These are phyloP conservation scores for Sylvilagus bachmani DNA, from an alignment of 2,113 vertebrate genomes.

Conservation along the genomic window DNA sequence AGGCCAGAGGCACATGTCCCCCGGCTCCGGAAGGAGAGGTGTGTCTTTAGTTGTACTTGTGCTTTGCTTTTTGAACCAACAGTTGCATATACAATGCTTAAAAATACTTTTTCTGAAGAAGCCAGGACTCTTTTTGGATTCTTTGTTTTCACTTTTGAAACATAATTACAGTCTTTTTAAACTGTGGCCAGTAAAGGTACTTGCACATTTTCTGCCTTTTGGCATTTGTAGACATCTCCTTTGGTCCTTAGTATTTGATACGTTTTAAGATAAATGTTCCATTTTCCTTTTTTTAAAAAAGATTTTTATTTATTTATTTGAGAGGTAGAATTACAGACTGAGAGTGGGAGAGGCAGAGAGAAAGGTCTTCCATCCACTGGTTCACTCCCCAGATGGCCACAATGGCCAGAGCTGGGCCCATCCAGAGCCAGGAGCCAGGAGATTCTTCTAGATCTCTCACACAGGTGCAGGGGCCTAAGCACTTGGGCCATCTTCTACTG, in stretches of 20 bases:
- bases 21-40: not conserved
- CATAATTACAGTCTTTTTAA: slow-evolving; percentile 1
- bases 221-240: not conserved
- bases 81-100: not conserved
- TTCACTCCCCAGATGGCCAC: too few relatives aligned
- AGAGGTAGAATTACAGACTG: too few relatives aligned
- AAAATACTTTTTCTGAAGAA: not conserved
- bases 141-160: not conserved
- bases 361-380: too few relatives aligned
- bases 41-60: not conserved
- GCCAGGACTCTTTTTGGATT: not conserved
- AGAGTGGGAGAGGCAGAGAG: too few relatives aligned
- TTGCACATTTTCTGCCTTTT: not conserved
- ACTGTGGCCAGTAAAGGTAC: not conserved
- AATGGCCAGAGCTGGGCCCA: too few relatives aligned
- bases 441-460: too few relatives aligned
- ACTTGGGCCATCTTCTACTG: too few relatives aligned
- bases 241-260: not conserved
- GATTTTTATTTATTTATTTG: too few relatives aligned
- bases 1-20: not conserved
- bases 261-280: not conserved
- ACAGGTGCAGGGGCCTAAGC: too few relatives aligned
- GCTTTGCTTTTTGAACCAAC: not conserved
- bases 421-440: too few relatives aligned
- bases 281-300: too few relatives aligned